Base-by-base conservation (phyloP, 2,797 vertebrate genomes). In the Gouania willdenowi region DNA sequence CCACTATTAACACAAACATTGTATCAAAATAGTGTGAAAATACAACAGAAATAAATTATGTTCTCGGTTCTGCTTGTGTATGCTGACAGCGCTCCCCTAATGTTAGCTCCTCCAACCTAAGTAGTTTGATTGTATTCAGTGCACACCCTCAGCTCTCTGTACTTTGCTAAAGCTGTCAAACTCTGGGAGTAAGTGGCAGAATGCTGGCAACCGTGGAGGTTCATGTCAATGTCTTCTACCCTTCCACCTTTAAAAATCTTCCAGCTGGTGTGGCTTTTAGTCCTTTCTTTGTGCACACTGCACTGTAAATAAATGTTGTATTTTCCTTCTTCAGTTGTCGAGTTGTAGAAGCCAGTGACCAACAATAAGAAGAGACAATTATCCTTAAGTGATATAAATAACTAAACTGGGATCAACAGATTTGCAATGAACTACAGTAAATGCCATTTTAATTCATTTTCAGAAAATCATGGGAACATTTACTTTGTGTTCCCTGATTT, bases 141-240 rank as follows among this genome's bases (percentile, higher is more conserved):
- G 24, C 61, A 69, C 74, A 64, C 21, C 33, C 37, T 12, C 34
- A 26, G 17, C 39, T 63, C 34, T 66, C 54, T 41, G 42, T 52
- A 33, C 61, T 66, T 76, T 66, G 59, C 36, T 45, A 33, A 77
- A 77, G 78, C 73, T 79, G 71, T 85, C 81, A 85, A 64, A 63
- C 46, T 59, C 44, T 22, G 29, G 32, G 55, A 68, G 68, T 82
- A 80, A 70, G 63, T 79, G 76, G 75, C 81, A 46, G 57, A 63
- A 67, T 32, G 38, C 59, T 79, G 77, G 78, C 69, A 71, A 79
- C 66, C 55, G 60, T 53, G 71, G 58, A 70, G 75, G 63, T 51
- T 56, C 28, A 30, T 75, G 77, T 81, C 76, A 70, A 67, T 24
- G 33, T 66, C 57, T 71, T 44, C 57, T 77, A 63, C 71, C 66